Base-by-base conservation (phyloP, 2,797 vertebrate genomes). In the Zalophus californianus region DNA sequence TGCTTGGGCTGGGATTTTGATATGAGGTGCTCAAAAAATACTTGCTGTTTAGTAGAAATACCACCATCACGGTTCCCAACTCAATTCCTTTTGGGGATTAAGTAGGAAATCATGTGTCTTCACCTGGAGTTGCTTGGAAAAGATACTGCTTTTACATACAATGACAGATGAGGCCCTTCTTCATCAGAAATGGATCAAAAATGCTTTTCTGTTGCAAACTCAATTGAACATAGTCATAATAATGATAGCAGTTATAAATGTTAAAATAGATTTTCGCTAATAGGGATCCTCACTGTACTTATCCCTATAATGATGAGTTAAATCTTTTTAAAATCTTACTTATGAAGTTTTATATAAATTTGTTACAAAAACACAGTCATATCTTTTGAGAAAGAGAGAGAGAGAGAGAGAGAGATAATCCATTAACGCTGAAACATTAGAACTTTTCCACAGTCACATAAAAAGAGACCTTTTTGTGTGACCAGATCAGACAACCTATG, bases 21-120 rank as follows among this genome's bases (percentile, higher is more conserved):
- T 5, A 62, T 4, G 44, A n/a, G 3, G 3, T 84, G 13, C 73
- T 92, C 44, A 64, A 68, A 90, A 95, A 72, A 12, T 14, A 27
- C 5, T 58, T 58, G 15, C 1, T 80, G 16, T 50, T 79, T 92
- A 50, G 77, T 70, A 90, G 32, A 94, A 96, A 91, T 41, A 41
- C 21, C 48, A 38, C 16, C 32, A 48, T 54, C 1, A 16, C 27
- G 21, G 23, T 41, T 90, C 5, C 15, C 23, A 2, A 15, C 4
- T 86, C 58, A 83, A 44, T 27, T 66, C 16, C 18, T 64, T 92
- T 95, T 60, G 54, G 48, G 48, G 90, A 90, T 85, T 95, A 86
- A 96, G 92, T 84, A 35, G 48, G 86, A 94, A 91, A 58, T 38
- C 27, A 27, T 58, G 41, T 72, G 5, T 62, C 68, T 90, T 84